A percentile compares a stretch with the other conserved stretches of the same genome.
phyloP scores from a whole-genome alignment of 2,113 vertebrate genomes.

The Dryoscopus gambensis region DNA sequence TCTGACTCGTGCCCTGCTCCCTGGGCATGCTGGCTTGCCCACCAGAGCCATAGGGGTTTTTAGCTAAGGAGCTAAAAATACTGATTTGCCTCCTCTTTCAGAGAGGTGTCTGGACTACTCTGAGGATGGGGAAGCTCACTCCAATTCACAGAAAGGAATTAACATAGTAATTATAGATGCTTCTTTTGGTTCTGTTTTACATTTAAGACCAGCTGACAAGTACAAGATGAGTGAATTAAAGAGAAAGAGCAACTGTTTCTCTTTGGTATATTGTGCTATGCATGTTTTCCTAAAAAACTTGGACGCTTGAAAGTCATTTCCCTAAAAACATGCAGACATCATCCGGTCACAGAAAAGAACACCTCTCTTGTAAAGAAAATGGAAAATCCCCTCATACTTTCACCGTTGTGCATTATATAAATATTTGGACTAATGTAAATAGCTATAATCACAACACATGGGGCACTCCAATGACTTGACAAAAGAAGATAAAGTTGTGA shows the following conservation, averaged over 20 bases:
- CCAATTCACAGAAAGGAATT: background rate
- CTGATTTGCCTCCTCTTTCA: background rate
- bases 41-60: background rate
- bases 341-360: background rate
- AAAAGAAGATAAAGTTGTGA: background rate
- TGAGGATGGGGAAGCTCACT: background rate
- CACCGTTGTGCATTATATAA: background rate
- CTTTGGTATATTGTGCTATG: background rate
- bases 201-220: background rate
- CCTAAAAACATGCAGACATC: background rate
- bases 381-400: background rate
- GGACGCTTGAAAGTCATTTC: background rate
- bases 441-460: background rate
- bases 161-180: background rate
- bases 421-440: slow-evolving; percentile 42
- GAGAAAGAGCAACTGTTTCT: slow-evolving; percentile 1
- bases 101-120: background rate
- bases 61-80: background rate
- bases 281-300: background rate
- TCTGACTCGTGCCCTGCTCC: background rate
- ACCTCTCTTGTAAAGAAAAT: background rate
- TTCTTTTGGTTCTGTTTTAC: background rate
- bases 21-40: too few relatives aligned
- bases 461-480: background rate
- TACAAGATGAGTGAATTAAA: background rate